These are phyloP conservation scores for Himalopsyche tibetana DNA, from an alignment of 2,888 invertebrate species.

Conservation along the genomic window DNA sequence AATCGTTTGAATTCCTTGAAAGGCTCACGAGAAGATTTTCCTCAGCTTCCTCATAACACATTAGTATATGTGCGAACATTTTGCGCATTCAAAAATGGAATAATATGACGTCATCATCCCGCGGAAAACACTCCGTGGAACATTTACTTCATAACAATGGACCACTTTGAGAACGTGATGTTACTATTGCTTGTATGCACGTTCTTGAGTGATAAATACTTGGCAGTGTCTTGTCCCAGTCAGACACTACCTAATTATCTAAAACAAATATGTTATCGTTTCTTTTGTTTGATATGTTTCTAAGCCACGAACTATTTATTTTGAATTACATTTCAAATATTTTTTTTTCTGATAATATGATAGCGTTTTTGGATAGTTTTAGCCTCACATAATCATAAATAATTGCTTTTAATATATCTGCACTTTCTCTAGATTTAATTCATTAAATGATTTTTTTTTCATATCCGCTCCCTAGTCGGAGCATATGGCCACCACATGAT, in stretches of 20 bases:
- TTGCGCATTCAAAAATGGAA: constrained; percentile 45
- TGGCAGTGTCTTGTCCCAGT: neutral
- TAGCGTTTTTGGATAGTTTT: no score
- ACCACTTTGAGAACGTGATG: constrained; percentile 54
- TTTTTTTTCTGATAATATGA: no score
- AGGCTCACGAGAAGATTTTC: neutral
- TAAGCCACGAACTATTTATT: no score
- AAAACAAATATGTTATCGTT: no score
- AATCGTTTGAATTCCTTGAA: neutral
- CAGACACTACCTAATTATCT: neutral
- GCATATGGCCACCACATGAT: no score
- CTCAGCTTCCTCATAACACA: neutral
- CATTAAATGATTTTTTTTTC: no score
- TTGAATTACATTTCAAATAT: no score
- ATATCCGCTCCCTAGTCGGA: no score
- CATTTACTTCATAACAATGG: constrained; percentile 60
- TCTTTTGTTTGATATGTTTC: no score
- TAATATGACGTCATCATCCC: constrained; percentile 53
- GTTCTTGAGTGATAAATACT: neutral
- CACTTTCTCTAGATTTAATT: no score
- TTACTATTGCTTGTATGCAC: constrained; percentile 1
- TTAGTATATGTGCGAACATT: constrained; percentile 17
- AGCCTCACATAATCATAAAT: no score
- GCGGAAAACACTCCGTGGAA: constrained; percentile 51
- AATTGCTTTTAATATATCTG: no score